Conservation (phyloP, 2,113 vertebrate species). For the Microcebus jonahi region DNA sequence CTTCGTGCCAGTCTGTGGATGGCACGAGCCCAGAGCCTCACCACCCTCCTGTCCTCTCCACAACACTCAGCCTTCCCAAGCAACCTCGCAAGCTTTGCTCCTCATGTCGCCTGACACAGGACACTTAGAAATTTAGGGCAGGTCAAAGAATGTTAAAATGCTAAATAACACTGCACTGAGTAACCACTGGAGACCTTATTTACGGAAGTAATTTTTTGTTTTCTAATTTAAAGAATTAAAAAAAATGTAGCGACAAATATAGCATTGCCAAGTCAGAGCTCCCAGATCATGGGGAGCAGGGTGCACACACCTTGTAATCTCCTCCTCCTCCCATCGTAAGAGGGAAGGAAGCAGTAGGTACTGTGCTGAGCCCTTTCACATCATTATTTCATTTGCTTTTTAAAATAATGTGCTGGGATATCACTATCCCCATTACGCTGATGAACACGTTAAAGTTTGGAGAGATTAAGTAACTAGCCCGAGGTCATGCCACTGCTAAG, state of each 20-base stretch:
- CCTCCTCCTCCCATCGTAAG: background rate
- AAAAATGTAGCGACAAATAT: background rate
- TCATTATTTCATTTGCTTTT: constrained; percentile 8
- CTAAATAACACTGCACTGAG: background rate
- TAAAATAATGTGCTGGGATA: background rate
- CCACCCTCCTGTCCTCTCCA: background rate
- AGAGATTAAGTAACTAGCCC: background rate
- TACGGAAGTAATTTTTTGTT: background rate
- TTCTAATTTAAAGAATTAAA: background rate
- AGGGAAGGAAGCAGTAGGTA: background rate
- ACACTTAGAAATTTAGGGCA: background rate
- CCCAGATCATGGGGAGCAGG: background rate
- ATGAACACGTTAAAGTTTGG: background rate
- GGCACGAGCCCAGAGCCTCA: background rate
- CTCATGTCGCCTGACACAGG: too few species aligned
- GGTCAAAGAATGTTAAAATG: background rate
- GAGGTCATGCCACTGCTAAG: background rate
- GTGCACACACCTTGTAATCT: background rate
- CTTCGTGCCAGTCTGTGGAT: background rate
- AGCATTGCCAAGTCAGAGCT: background rate
- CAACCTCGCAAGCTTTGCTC: background rate
- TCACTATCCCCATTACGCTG: background rate
- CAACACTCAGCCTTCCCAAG: background rate
- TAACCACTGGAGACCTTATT: background rate
- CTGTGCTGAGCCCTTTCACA: background rate